These are phyloP conservation scores for Cyanoramphus novaezelandiae DNA, from an alignment of 2,113 vertebrate genomes.

Conservation along the genomic window DNA sequence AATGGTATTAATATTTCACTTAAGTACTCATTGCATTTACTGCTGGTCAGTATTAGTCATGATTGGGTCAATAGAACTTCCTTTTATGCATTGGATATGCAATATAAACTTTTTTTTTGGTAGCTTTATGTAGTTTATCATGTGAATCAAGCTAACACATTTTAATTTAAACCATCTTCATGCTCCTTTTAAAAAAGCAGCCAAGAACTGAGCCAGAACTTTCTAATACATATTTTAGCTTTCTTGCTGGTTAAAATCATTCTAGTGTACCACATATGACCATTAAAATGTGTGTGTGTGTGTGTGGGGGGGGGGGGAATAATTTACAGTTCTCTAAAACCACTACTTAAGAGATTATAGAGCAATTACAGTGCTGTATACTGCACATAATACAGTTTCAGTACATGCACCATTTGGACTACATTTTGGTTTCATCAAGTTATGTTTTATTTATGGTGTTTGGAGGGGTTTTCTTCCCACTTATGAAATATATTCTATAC, in stretches of 20 bases:
- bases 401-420: not conserved
- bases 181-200: not conserved
- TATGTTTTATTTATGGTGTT: not conserved
- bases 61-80: not conserved
- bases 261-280: not conserved
- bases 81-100: not conserved
- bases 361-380: not conserved
- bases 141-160: not conserved
- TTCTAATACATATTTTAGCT: not conserved
- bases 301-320: not conserved
- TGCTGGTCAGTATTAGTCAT: not conserved
- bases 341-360: not conserved
- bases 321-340: not conserved
- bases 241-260: not conserved
- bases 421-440: not conserved
- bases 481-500: not conserved
- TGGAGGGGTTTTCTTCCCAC: not conserved
- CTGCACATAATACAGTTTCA: not conserved
- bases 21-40: not conserved
- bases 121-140: not conserved
- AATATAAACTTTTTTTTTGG: not conserved
- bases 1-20: not conserved
- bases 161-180: not conserved
- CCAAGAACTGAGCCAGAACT: not conserved
- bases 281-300: no score